phyloP scores from a whole-genome alignment of 2,113 vertebrate genomes.

The Rafetus swinhoei region DNA sequence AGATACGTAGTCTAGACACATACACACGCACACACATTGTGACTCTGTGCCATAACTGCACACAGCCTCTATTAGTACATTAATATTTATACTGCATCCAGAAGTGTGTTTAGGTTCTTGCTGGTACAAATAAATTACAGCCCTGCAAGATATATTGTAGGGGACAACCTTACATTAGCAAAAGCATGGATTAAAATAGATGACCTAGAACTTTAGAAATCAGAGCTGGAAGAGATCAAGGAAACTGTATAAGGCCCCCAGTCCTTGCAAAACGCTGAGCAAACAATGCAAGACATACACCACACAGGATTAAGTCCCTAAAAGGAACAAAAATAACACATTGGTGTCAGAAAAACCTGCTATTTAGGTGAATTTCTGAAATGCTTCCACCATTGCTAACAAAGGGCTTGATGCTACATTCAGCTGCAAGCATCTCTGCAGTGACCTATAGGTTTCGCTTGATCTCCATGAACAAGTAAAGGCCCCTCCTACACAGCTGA shows the following conservation, averaged over 20 bases:
- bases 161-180: fast-evolving
- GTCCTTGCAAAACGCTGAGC: fast-evolving
- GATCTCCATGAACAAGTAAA: fast-evolving
- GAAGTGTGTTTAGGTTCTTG: fast-evolving
- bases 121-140: not conserved
- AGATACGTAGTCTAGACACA: fast-evolving
- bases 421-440: fast-evolving
- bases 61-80: fast-evolving
- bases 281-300: not conserved
- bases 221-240: not conserved
- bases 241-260: fast-evolving
- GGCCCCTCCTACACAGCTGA: fast-evolving
- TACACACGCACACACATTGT: fast-evolving
- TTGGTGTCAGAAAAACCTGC: not conserved
- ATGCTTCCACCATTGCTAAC: not conserved
- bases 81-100: not conserved
- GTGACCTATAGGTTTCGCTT: fast-evolving
- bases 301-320: not conserved
- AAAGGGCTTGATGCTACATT: not conserved
- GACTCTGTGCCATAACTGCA: fast-evolving
- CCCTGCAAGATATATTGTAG: fast-evolving
- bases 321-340: not conserved
- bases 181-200: not conserved
- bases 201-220: not conserved
- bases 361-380: not conserved